Percentiles rank a stretch among this genome's conserved stretches.
Evolutionary conservation across 1,140 invertebrate genomes (phyloP).

Genomic region (Calliphora vicina): DNA sequence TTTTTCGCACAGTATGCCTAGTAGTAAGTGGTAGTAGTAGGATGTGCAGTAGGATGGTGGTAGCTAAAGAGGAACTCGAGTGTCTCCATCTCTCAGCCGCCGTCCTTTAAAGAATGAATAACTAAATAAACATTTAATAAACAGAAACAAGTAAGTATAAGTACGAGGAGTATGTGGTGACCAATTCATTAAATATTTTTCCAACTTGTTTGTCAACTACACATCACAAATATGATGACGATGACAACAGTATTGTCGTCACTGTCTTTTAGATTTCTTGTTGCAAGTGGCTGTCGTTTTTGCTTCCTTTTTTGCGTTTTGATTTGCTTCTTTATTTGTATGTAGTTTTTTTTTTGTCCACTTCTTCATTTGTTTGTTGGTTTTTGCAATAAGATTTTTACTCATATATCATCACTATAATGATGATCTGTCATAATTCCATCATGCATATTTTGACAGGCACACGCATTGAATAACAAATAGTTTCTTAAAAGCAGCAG

Average conservation of each 20-base stretch:
- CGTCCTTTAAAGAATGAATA: background rate
- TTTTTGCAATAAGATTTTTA: slow-evolving; percentile 17
- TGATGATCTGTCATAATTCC: slow-evolving; percentile 42
- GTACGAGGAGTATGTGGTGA: background rate
- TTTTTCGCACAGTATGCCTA: background rate
- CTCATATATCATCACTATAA: slow-evolving; percentile 40
- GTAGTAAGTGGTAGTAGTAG: too few relatives aligned
- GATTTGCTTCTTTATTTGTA: background rate
- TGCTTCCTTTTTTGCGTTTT: background rate
- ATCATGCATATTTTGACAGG: slow-evolving; percentile 41
- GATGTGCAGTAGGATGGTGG: background rate
- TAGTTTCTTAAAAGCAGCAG: slow-evolving; percentile 5
- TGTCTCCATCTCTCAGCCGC: background rate
- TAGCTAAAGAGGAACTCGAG: too few relatives aligned
- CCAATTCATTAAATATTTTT: slow-evolving; percentile 35
- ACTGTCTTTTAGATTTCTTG: background rate
- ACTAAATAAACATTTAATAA: background rate
- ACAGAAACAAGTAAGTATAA: too few relatives aligned
- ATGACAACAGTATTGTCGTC: background rate
- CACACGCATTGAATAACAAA: slow-evolving; percentile 37
- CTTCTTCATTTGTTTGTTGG: background rate
- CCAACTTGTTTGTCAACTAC: slow-evolving; percentile 31
- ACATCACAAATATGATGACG: slow-evolving; percentile 16
- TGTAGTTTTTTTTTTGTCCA: background rate
- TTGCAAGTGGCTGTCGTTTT: background rate